Evolutionary conservation across 2,113 vertebrate genomes (phyloP).

Genomic region (Mormyrus lacerda): DNA sequence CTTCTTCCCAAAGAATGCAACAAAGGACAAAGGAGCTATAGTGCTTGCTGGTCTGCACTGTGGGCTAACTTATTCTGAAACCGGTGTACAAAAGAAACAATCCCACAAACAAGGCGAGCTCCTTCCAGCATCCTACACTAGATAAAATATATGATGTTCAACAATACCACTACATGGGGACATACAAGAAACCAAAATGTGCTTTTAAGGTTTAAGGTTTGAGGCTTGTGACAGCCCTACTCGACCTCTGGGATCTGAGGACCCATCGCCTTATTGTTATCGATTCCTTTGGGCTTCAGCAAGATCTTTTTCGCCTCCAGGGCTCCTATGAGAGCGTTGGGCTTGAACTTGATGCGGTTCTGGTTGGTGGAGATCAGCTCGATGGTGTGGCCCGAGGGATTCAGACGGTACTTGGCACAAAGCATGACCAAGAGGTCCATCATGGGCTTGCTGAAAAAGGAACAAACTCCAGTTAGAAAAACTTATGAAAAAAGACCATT

Average conservation of each 20-base stretch:
- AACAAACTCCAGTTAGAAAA: background rate
- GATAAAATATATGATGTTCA: no score
- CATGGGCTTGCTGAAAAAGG: slow-evolving; percentile 73
- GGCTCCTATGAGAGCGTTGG: slow-evolving; percentile 81
- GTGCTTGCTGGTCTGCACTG: background rate
- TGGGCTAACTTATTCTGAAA: background rate
- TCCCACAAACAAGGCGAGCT: background rate
- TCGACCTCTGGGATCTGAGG: slow-evolving; percentile 82
- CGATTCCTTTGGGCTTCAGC: slow-evolving; percentile 74
- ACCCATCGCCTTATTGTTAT: slow-evolving; percentile 60
- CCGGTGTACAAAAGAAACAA: background rate
- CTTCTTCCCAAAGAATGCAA: background rate
- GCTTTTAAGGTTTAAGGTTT: background rate
- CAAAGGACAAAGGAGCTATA: background rate
- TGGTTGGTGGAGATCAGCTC: slow-evolving; percentile 78
- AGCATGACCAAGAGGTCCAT: slow-evolving; percentile 88
- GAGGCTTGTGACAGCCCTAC: background rate
- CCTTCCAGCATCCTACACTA: background rate
- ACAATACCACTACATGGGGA: background rate
- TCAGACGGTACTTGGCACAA: slow-evolving; percentile 83
- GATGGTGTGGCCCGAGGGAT: slow-evolving; percentile 79
- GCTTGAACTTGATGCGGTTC: slow-evolving; percentile 77
- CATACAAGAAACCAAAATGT: background rate
- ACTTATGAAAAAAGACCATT: background rate
- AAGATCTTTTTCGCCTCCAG: slow-evolving; percentile 80